Evolutionary conservation across 64 coral and sea anemone species (phyloP), one percentile per base, ranked within the genome.

Genomic region (Montipora sp.): DNA sequence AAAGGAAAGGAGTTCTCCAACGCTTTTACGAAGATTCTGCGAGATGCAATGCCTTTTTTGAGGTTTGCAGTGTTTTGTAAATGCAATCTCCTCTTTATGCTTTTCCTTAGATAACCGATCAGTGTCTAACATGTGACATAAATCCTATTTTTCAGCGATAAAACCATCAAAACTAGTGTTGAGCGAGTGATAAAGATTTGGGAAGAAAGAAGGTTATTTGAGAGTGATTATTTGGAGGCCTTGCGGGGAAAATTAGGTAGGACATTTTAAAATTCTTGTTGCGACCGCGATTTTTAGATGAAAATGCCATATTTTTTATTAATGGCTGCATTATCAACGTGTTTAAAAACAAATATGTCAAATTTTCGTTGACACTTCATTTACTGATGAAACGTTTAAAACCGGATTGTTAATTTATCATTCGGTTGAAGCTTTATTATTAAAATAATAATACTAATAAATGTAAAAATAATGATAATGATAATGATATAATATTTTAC

Each of bases 191-290:
- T 99, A 14, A 95, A 99, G 63, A 99, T 99, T 68, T 99, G 98
- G 98, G 89, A 99, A 55, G 98, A 99, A 78, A 69, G 98, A 24
- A 96, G 96, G 63, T 89, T 99, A 10, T 99, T 99, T 90, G 94
- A 96, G 27, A 94, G 85, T 46, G 94, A 96, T 60, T 92, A 91
- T 80, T 46, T 99, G 22, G 93, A 99, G 61, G 75, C 80, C 36
- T 83, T 99, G 7, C 89, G 87, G 70, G 75, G 65, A 48, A 93
- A 92, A 82, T 80, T 99, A 5, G 89, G 92, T 94, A 80, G 67
- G 90, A 8, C 55, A 51, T 75, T 92, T 60, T 14, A 45, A 4
- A 63, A 27, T 63, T 44, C 47, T 75, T 61, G 15, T 48, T 49
- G 3, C 18, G 60, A 14, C 3, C 14, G 11, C 11, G 53, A 63